phyloP scores from a whole-genome alignment of 2,888 invertebrate species.

The Drosophila subsilvestris region DNA sequence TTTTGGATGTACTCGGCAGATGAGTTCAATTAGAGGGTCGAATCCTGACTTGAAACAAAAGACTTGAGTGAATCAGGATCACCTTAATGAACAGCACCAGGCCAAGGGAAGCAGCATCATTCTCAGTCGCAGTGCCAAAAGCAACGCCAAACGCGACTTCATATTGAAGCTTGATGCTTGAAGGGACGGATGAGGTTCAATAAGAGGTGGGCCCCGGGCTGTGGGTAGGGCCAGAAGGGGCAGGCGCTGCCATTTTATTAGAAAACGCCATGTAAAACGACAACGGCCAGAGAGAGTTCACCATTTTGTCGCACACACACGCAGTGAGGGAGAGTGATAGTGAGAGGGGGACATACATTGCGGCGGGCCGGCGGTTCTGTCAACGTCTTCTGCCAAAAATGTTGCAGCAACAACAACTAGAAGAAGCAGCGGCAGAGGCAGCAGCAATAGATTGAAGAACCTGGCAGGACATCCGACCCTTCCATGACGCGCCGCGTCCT shows the following conservation, averaged over 20 bases:
- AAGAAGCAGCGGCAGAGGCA: conserved; percentile 13
- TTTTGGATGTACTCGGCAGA: too few species aligned
- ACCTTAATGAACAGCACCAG: neutral
- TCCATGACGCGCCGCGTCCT: neutral
- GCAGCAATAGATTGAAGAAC: conserved; percentile 18
- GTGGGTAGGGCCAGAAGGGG: conserved; percentile 3
- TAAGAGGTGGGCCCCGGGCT: neutral
- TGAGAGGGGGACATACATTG: neutral
- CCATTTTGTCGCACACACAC: conserved; percentile 67
- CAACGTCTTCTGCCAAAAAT: conserved; percentile 50
- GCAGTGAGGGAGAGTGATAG: conserved; percentile 3
- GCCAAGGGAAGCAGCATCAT: neutral
- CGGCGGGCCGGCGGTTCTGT: conserved; percentile 11
- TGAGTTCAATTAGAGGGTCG: too few species aligned
- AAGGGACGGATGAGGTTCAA: neutral
- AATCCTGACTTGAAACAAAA: too few species aligned
- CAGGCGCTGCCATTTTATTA: conserved; percentile 78
- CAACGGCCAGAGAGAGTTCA: conserved; percentile 62
- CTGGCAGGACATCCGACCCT: neutral
- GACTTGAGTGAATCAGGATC: neutral
- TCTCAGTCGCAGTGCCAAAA: neutral
- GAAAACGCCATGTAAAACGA: conserved; percentile 76
- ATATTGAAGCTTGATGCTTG: too few species aligned
- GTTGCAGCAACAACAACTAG: conserved; percentile 27
- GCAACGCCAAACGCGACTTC: neutral